Conservation (phyloP, 2,888 invertebrate genomes). For the Plagodis dolabraria region DNA sequence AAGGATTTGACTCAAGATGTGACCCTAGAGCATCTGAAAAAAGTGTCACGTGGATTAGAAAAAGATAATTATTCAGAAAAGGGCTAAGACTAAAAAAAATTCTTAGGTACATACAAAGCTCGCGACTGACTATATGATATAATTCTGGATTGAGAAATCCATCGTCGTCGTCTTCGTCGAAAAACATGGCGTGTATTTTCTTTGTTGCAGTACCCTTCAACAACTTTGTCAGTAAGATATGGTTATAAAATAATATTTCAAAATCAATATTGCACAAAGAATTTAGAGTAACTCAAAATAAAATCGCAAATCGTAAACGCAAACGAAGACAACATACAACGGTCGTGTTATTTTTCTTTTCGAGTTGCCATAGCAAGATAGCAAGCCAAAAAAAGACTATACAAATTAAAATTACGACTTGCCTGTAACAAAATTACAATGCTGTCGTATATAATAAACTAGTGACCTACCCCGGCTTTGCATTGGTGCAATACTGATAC, state of each 20-base stretch:
- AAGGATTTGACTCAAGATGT: conserved; percentile 56
- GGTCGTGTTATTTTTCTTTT: conserved; percentile 58
- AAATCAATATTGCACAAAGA: conserved; percentile 52
- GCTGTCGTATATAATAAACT: too few relatives aligned
- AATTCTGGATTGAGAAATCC: conserved; percentile 65
- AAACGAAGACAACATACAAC: conserved; percentile 70
- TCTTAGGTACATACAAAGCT: conserved; percentile 58
- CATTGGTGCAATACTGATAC: too few relatives aligned
- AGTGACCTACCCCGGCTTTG: too few relatives aligned
- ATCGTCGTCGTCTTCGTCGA: conserved; percentile 63
- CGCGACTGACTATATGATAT: conserved; percentile 66
- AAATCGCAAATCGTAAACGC: conserved; percentile 65
- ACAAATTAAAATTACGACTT: too few relatives aligned
- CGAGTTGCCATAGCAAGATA: too few relatives aligned
- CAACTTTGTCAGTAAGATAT: conserved; percentile 37
- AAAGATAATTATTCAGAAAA: neutral
- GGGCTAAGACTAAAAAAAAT: conserved; percentile 5
- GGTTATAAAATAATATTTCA: conserved; percentile 52
- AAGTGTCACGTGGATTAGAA: conserved; percentile 6
- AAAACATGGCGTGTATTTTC: conserved; percentile 64
- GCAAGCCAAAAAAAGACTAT: too few relatives aligned
- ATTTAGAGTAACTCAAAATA: conserved; percentile 69
- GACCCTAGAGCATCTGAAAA: conserved; percentile 64
- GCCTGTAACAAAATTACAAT: too few relatives aligned
- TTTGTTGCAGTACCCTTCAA: conserved; percentile 33